A percentile compares a stretch with the other conserved stretches of the same genome.
Evolutionary conservation across 2,113 vertebrate species (phyloP).

Genomic region (Himantopus leucocephalus): DNA sequence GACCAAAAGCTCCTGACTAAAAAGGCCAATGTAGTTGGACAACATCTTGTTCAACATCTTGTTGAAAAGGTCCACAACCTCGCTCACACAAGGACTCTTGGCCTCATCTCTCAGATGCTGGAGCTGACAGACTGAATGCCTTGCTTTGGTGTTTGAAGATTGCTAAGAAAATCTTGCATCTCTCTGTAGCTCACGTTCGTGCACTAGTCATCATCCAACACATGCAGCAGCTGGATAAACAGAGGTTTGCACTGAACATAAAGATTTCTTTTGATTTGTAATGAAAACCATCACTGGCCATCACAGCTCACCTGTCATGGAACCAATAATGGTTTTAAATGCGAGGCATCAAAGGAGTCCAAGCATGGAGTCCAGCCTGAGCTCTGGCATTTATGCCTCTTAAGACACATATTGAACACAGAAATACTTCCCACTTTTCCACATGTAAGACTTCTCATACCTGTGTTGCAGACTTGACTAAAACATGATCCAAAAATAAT

Average conservation of each 20-base stretch:
- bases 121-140: neutral
- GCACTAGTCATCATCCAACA: neutral
- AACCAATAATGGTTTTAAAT: slow-evolving; percentile 7
- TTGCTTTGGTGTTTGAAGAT: neutral
- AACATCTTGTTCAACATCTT: too few species aligned
- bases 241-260: neutral
- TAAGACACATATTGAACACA: neutral
- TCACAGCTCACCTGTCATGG: neutral
- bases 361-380: neutral
- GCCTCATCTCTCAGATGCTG: neutral
- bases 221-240: neutral
- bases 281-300: neutral
- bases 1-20: neutral
- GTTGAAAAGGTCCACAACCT: neutral
- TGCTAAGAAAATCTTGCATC: neutral
- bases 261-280: slow-evolving; percentile 35
- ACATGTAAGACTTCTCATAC: neutral
- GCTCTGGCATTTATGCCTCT: neutral
- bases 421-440: neutral
- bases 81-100: neutral
- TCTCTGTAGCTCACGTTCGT: neutral
- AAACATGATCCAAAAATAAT: neutral
- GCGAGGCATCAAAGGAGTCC: slow-evolving; percentile 13
- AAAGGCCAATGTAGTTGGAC: neutral
- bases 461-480: neutral